phyloP scores from a whole-genome alignment of 2,888 invertebrate genomes.

The Osmoderma eremita region DNA sequence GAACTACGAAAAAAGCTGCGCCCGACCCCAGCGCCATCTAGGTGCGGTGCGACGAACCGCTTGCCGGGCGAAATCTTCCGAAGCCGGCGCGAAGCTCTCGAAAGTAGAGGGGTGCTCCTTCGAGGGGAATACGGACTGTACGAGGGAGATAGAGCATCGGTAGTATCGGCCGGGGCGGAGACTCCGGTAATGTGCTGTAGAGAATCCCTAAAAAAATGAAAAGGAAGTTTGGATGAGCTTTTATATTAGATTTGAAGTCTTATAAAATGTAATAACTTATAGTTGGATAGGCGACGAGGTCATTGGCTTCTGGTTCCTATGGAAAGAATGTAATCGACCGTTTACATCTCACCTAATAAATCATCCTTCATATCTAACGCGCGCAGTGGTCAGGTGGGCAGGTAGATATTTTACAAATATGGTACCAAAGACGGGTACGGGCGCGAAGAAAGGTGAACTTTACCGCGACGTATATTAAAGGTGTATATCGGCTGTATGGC shows the following conservation, averaged over 20 bases:
- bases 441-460: conserved; percentile 49
- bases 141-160: conserved; percentile 41
- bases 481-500: conserved; percentile 41
- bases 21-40: conserved; percentile 50
- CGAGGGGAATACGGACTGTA: conserved; percentile 39
- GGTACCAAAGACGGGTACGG: conserved; percentile 49
- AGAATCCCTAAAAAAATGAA: conserved; percentile 14
- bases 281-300: conserved; percentile 3
- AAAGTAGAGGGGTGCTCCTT: conserved; percentile 35
- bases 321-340: conserved; percentile 52
- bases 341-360: conserved; percentile 58
- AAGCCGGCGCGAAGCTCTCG: conserved; percentile 23
- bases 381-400: conserved; percentile 47
- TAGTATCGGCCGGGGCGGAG: conserved; percentile 7
- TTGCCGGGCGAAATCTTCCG: conserved; percentile 18
- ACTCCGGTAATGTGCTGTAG: not conserved
- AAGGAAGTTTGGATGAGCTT: conserved; percentile 8
- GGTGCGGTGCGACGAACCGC: conserved; percentile 43
- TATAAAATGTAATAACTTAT: conserved; percentile 5
- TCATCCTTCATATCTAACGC: conserved; percentile 59
- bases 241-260: conserved; percentile 9
- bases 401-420: conserved; percentile 59
- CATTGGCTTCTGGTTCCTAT: conserved; percentile 48
- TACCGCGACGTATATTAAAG: conserved; percentile 46
- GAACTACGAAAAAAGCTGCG: conserved; percentile 42